Evolutionary conservation across 2,888 invertebrate species (phyloP).

Genomic region (Dasysyrphus tricinctus): DNA sequence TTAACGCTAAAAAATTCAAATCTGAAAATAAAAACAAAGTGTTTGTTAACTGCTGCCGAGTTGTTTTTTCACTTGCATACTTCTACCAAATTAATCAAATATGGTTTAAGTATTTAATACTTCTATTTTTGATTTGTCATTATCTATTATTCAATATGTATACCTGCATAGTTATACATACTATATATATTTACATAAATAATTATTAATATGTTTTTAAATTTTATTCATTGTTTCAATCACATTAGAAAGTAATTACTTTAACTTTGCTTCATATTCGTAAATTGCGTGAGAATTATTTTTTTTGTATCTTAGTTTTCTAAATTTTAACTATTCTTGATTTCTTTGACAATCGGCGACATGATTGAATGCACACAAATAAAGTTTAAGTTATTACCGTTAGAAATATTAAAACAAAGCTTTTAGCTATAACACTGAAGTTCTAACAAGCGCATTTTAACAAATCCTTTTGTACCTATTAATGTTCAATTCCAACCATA

Average conservation of each 20-base stretch:
- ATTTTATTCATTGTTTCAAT: background rate
- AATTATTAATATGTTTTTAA: background rate
- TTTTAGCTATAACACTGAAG: background rate
- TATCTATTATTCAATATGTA: too few species aligned
- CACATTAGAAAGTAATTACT: background rate
- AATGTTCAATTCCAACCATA: slow-evolving; percentile 9
- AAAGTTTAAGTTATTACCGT: background rate
- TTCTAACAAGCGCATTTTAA: background rate
- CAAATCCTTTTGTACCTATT: slow-evolving; percentile 5
- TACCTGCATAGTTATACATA: too few species aligned
- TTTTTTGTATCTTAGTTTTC: background rate
- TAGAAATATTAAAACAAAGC: background rate
- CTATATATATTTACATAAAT: too few species aligned
- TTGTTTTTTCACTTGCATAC: background rate
- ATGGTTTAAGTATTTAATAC: too few species aligned
- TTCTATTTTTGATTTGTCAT: too few species aligned
- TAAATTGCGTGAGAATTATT: background rate
- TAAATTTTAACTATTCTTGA: background rate
- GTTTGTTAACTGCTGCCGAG: background rate
- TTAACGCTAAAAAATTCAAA: background rate
- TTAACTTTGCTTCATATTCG: background rate
- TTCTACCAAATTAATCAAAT: background rate
- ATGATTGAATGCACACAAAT: background rate
- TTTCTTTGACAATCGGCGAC: background rate
- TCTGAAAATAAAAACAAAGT: background rate